Base-by-base conservation (phyloP, 2,113 vertebrate species). In the Pantherophis guttatus region DNA sequence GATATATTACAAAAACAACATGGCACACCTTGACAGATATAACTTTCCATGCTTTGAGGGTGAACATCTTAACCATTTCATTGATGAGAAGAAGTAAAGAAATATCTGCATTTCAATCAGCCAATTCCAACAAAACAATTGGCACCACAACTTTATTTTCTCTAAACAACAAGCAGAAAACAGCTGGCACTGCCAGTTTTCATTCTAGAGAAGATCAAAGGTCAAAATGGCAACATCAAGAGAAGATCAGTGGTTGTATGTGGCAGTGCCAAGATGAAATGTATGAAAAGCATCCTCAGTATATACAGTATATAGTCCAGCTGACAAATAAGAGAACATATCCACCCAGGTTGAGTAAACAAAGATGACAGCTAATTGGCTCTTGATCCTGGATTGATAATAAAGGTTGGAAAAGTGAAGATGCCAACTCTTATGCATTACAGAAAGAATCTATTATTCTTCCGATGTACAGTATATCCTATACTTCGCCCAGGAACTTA, bases 1-100 rank as follows among this genome's bases (percentile, higher is more conserved):
- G 75, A 9, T 90, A 11, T 88, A 86, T 96, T 55, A 91, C 89
- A 55, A 93, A 70, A 70, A 62, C 1, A 94, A 12, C 65, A 11
- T 90, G 94, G 7, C 44, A 39, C 50, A 91, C 55, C 21, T 90
- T 90, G 93, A 95, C 75, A 92, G 23, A 89, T 33, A n/a, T 2
- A 90, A 58, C 21, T 70, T 85, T 91, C 81, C 26, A 23, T 33
- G 53, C 23, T 54, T 12, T 23, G 70, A 92, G 8, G 33, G 12
- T 26, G 44, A 33, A 19, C 52, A 81, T 23, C 13, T 11, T 15
- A 85, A n/a, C 12, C n/a, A 29, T 59, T 86, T 15, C 10, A n/a
- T 33, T 86, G n/a, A 21, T 24, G 15, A 55, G 15, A 26, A 59
- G 58, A 70, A 33, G 6, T 6, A 48, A 17, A 33, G 50, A 8